These are phyloP conservation scores for Tragulus kanchil DNA, from an alignment of 2,113 vertebrate species.

Conservation along the genomic window DNA sequence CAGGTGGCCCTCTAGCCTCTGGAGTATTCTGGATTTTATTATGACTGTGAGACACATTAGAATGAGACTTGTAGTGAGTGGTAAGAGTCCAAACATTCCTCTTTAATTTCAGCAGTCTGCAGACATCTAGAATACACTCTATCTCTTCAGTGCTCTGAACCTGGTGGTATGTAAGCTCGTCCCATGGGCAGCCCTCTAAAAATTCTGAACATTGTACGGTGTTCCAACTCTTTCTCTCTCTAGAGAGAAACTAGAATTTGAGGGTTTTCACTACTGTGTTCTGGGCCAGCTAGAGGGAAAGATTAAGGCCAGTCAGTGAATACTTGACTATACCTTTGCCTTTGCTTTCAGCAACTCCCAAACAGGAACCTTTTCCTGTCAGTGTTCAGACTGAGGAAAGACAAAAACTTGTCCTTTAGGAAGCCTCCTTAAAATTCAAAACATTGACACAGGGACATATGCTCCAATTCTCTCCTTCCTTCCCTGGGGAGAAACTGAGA, in stretches of 20 bases:
- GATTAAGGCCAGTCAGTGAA: neutral
- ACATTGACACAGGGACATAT: neutral
- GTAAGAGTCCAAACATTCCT: neutral
- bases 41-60: neutral
- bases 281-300: neutral
- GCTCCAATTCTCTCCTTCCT: neutral
- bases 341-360: neutral
- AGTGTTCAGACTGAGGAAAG: neutral
- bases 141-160: neutral
- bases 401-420: neutral
- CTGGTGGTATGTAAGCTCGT: neutral
- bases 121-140: neutral
- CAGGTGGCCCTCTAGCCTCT: neutral
- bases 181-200: neutral
- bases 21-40: neutral
- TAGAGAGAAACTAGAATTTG: neutral
- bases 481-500: neutral
- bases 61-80: neutral
- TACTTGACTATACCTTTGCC: neutral
- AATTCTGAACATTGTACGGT: neutral
- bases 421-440: neutral
- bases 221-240: neutral
- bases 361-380: neutral
- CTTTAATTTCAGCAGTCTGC: neutral
- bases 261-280: neutral